Base-by-base conservation (phyloP, 2,888 invertebrate species). In the Deilephila elpenor region DNA sequence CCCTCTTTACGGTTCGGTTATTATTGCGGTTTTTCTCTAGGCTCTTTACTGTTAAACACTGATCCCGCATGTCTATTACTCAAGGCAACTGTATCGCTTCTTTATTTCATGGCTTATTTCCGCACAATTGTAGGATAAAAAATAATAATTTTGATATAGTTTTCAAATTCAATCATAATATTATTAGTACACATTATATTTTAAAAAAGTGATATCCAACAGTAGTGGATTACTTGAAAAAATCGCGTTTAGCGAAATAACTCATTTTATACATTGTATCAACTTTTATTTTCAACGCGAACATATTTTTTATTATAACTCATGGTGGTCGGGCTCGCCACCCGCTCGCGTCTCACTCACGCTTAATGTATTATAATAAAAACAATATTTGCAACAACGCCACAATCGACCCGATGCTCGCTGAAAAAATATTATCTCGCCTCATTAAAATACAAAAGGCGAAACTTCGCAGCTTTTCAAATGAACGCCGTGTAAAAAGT, bases 381-480 rank as follows among this genome's bases (percentile, higher is more conserved):
- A 59, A 74, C 70, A 74, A 73, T 67, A 73, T 72, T 56, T 56
- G 56, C 56, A 56, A 56, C 56, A 51, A 72, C 44, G 67, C 75
- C 53, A 74, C 74, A 73, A 71, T 59, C 72, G 44, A 64, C 74
- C 67, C 37, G 70, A 74, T 67, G 74, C 77, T 53, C 75, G 73
- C 71, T 71, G 75, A 79, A 82, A 84, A 82, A 82, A 84, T 85
- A 85, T 83, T 82, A 83, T 85, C 80, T 81, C 78, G 78, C 77
- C 82, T 88, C 86, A 88, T 89, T 90, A 89, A 88, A 88, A 88
- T 83, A 89, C 86, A 89, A 89, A 88, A 86, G 85, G 78, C 74
- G 78, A 77, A 78, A 78, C 77, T 81, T 78, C 77, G 77, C 76
- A 77, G 74, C 71, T 75, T 75, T 77, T 82, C 80, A 83, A 84